Conservation (phyloP, 2,888 invertebrate species). For the Diplazon laetatorius region DNA sequence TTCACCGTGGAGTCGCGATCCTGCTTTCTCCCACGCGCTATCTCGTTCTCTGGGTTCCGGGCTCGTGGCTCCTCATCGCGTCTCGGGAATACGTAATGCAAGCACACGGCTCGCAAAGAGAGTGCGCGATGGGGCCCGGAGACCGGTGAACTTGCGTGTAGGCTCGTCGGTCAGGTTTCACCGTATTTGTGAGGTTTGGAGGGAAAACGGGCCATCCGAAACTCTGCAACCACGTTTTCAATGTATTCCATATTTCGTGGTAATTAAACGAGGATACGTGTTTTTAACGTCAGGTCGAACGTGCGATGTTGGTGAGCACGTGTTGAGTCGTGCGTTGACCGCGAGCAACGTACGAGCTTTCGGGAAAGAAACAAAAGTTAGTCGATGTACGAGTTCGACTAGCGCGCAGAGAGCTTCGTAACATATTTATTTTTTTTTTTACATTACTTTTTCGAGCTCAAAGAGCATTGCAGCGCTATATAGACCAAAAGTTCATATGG, state of each 20-base stretch:
- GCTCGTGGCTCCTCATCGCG: conserved; percentile 64
- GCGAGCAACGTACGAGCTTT: no score
- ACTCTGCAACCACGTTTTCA: conserved; percentile 18
- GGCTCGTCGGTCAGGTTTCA: conserved; percentile 52
- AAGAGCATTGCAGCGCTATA: no score
- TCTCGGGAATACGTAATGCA: conserved; percentile 74
- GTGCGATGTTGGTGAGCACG: neutral
- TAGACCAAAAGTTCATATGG: no score
- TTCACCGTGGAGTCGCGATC: conserved; percentile 23
- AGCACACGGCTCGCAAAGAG: conserved; percentile 37
- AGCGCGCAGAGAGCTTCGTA: no score
- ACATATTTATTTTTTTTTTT: no score
- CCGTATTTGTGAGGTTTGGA: conserved; percentile 41
- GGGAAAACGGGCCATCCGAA: conserved; percentile 11
- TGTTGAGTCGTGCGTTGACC: no score
- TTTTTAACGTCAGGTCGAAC: neutral
- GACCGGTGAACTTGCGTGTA: conserved; percentile 20
- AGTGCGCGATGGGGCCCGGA: conserved; percentile 21
- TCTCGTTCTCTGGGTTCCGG: conserved; percentile 39
- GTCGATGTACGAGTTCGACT: no score
- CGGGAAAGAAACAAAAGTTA: neutral
- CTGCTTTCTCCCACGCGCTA: conserved; percentile 53
- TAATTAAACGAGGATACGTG: conserved; percentile 35
- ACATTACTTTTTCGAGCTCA: no score
- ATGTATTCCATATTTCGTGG: conserved; percentile 8